Conservation (phyloP, 2,888 invertebrate genomes). For the Toxonevra muliebris region DNA sequence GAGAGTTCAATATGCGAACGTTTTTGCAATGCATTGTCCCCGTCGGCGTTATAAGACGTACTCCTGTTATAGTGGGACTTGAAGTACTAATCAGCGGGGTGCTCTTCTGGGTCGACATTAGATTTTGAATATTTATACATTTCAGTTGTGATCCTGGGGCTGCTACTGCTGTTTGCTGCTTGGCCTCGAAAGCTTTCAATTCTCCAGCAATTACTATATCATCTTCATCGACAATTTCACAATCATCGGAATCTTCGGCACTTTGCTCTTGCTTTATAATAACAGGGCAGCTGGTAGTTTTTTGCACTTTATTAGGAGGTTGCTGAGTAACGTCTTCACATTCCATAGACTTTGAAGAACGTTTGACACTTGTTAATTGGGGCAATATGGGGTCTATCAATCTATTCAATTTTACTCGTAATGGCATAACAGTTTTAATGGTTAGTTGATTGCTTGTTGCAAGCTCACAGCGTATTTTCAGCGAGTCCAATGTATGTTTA, state of each 20-base stretch:
- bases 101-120: background rate
- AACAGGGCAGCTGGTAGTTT: background rate
- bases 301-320: background rate
- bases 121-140: conserved; percentile 8
- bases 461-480: conserved; percentile 40
- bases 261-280: conserved; percentile 29
- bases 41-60: no score
- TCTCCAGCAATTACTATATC: conserved; percentile 37
- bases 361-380: background rate
- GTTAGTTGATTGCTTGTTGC: conserved; percentile 28
- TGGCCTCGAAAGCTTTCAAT: conserved; percentile 14
- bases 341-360: background rate
- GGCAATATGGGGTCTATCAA: background rate
- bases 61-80: no score
- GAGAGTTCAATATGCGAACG: no score
- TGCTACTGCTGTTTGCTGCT: background rate
- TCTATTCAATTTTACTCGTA: conserved; percentile 35
- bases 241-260: conserved; percentile 27
- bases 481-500: conserved; percentile 15
- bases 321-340: background rate
- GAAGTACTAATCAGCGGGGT: no score
- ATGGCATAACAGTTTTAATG: conserved; percentile 28
- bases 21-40: no score
- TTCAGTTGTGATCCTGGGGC: background rate
- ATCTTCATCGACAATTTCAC: conserved; percentile 40